Percentiles rank a stretch among this genome's conserved stretches.
Conservation (phyloP, 2,113 vertebrate species). For the Empidonax traillii region DNA sequence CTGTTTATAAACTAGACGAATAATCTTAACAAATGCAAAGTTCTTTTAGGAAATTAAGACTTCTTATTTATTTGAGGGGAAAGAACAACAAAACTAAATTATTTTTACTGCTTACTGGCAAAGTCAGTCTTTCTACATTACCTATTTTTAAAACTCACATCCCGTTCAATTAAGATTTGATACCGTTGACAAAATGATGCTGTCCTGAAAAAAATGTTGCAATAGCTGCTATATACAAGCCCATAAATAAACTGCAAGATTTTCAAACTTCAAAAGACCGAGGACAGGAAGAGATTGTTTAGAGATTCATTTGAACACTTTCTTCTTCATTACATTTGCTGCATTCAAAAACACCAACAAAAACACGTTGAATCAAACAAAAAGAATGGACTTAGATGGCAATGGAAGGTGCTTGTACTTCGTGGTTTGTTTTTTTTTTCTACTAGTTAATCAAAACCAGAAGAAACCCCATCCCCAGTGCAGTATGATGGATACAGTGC, state of each 20-base stretch:
- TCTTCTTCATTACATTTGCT: slow-evolving; percentile 18
- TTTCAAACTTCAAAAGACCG: not conserved
- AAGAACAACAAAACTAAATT: not conserved
- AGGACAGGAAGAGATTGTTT: not conserved
- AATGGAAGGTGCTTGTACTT: not conserved
- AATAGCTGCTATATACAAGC: slow-evolving; percentile 14
- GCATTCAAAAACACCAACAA: not conserved
- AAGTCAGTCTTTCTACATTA: not conserved
- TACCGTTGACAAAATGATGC: slow-evolving; percentile 22
- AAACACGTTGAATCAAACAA: not conserved
- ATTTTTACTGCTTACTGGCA: slow-evolving; percentile 31
- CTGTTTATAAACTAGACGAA: not conserved
- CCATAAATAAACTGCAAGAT: slow-evolving; percentile 62
- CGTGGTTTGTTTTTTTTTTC: not conserved
- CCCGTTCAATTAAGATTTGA: slow-evolving; percentile 67
- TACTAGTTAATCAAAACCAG: not conserved
- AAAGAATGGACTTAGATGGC: not conserved
- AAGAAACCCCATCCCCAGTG: not conserved
- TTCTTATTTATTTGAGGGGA: slow-evolving; percentile 42
- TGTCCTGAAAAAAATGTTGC: not conserved
- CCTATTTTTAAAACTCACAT: slow-evolving; percentile 50
- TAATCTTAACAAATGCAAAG: not conserved
- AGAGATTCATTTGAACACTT: slow-evolving; percentile 4
- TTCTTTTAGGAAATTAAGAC: slow-evolving; percentile 8
- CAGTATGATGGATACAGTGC: not conserved